Base-by-base conservation (phyloP, 2,797 vertebrate species). In the Ispidina picta region DNA sequence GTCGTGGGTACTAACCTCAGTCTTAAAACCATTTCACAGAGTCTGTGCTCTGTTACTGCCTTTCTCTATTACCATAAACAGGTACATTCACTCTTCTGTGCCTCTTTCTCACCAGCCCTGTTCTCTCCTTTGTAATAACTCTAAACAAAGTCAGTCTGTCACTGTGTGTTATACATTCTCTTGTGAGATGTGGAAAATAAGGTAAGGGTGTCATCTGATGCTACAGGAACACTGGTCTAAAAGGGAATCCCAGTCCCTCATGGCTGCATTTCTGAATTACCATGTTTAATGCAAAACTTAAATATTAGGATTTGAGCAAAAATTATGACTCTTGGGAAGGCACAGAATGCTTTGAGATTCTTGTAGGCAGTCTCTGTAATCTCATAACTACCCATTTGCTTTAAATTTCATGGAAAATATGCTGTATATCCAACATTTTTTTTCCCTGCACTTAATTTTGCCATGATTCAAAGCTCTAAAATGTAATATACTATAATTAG, bases 11-110 rank as follows among this genome's bases (percentile, higher is more conserved):
- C 17, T 58, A 59, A 25, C 10, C 37, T 65, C 74, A 71, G 0
- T 28, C 6, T 19, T 35, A 56, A 13, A n/a, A 44, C 33, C 8
- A 12, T 77, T 79, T 64, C 15, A 33, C 0, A 0, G 16, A 6
- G 3, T 66, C 15, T 68, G 15, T 10, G 75, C 33, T 58, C 54
- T 79, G 29, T 29, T 60, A 7, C 29, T 43, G 37, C 8, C 37
- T 37, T 76, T 65, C n/a, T 49, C n/a, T 43, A 3, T 0, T 0
- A 44, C 26, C 26, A 12, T 6, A 51, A 58, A 65, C 3, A 64
- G 33, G 9, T 21, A 46, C 63, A 73, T 66, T 86, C 28, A 18
- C 29, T 62, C 69, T 49, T 5, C 22, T 20, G 17, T 5, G 7
- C 28, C 18, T 31, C 16, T 78, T 44, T 65, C 25, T 35, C 9